Evolutionary conservation across 2,113 vertebrate species (phyloP).

Genomic region (Oceanites oceanicus): DNA sequence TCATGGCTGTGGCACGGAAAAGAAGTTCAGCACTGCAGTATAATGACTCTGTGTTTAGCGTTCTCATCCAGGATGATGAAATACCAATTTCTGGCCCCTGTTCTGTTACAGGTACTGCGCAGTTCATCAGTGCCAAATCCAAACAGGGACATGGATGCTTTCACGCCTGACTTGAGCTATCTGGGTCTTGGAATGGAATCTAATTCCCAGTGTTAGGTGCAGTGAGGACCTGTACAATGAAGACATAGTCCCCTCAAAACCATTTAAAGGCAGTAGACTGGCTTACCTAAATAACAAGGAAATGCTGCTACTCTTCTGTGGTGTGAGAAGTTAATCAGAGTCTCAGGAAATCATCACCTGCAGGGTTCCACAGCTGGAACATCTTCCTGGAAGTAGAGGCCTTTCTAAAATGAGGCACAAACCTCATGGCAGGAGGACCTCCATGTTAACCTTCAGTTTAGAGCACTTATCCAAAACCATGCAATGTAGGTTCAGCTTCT

Average conservation of each 20-base stretch:
- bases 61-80: not conserved
- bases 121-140: not conserved
- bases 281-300: not conserved
- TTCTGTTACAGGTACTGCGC: not conserved
- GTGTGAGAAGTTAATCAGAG: not conserved
- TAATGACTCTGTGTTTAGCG: fast-evolving
- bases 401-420: not conserved
- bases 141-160: not conserved
- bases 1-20: not conserved
- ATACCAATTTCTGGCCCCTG: not conserved
- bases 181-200: not conserved
- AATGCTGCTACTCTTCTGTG: not conserved
- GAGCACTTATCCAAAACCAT: not conserved
- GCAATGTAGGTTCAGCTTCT: not conserved
- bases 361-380: not conserved
- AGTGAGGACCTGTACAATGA: not conserved
- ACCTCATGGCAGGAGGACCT: not conserved
- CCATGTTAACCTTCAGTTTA: not conserved
- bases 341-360: not conserved
- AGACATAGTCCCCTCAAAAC: not conserved
- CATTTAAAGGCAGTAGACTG: not conserved
- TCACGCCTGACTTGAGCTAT: not conserved
- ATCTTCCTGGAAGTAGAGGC: not conserved
- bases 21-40: not conserved
- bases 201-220: not conserved